A percentile compares a stretch with the other conserved stretches of the same genome.
These are phyloP conservation scores for Cephalotes varians DNA, from an alignment of 2,888 invertebrate species.

Conservation along the genomic window DNA sequence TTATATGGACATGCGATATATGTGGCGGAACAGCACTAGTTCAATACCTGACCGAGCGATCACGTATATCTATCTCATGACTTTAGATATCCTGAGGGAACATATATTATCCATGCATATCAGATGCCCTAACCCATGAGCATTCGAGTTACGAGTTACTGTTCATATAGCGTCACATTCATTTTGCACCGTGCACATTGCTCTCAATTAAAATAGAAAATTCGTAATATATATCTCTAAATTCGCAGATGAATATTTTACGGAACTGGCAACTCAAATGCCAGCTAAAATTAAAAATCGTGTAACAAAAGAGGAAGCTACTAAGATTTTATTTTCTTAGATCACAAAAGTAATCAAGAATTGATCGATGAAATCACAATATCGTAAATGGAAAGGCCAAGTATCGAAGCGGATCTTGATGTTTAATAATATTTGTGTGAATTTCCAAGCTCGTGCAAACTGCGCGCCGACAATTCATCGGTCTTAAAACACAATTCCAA, in stretches of 20 bases:
- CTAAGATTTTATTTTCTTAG: background rate
- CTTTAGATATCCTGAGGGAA: background rate
- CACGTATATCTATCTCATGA: constrained; percentile 7
- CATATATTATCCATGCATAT: constrained; percentile 15
- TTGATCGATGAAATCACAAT: too few species aligned
- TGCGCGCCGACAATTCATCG: too few species aligned
- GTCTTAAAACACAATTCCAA: too few species aligned
- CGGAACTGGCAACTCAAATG: background rate
- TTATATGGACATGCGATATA: background rate
- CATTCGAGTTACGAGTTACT: background rate
- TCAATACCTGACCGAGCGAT: background rate
- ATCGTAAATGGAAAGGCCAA: too few species aligned
- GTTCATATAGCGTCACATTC: background rate
- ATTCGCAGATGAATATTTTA: background rate
- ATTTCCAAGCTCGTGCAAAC: too few species aligned
- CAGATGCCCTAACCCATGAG: background rate
- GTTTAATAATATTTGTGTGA: too few species aligned
- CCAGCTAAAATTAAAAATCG: background rate
- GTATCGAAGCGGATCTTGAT: too few species aligned
- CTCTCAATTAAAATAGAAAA: constrained; percentile 1
- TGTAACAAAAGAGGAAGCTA: background rate
- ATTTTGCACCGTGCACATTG: background rate
- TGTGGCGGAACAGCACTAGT: background rate
- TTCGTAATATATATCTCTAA: background rate
- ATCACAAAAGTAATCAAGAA: too few species aligned